Evolutionary conservation across 2,888 invertebrate genomes (phyloP).

Genomic region (Drosophila subsilvestris): DNA sequence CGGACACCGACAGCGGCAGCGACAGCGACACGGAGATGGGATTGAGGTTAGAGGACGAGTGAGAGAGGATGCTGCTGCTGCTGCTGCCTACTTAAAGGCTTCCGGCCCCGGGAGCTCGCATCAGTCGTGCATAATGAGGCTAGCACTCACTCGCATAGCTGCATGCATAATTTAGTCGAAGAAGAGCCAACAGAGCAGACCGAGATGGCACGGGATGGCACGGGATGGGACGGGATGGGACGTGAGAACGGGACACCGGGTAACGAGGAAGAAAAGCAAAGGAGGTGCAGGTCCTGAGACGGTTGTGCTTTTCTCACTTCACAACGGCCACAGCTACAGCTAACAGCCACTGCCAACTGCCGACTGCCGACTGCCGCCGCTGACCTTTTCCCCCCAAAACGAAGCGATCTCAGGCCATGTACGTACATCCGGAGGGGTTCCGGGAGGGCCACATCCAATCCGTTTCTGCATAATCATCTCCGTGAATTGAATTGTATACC

Average conservation of each 20-base stretch:
- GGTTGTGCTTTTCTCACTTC: constrained; percentile 55
- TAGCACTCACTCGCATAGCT: constrained; percentile 68
- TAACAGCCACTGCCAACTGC: neutral
- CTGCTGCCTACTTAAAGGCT: constrained; percentile 69
- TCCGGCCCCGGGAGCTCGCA: constrained; percentile 55
- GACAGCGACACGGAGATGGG: neutral
- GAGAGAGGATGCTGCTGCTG: constrained; percentile 2
- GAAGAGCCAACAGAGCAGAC: constrained; percentile 1
- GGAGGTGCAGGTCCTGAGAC: constrained; percentile 6
- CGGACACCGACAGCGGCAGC: constrained; percentile 4
- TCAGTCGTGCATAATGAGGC: constrained; percentile 76
- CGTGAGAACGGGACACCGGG: neutral
- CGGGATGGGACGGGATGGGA: no score
- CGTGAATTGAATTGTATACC: neutral
- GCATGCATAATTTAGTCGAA: constrained; percentile 74
- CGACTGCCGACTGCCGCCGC: neutral
- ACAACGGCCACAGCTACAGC: neutral
- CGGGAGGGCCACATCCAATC: neutral
- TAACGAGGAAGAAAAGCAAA: neutral
- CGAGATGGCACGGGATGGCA: no score
- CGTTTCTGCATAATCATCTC: constrained; percentile 25
- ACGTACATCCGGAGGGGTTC: neutral
- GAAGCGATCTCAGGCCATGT: constrained; percentile 24
- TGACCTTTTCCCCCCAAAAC: constrained; percentile 50
- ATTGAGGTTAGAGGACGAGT: constrained; percentile 28